Conservation (phyloP, 2,797 vertebrate species). For the Basileuterus tristriatus region DNA sequence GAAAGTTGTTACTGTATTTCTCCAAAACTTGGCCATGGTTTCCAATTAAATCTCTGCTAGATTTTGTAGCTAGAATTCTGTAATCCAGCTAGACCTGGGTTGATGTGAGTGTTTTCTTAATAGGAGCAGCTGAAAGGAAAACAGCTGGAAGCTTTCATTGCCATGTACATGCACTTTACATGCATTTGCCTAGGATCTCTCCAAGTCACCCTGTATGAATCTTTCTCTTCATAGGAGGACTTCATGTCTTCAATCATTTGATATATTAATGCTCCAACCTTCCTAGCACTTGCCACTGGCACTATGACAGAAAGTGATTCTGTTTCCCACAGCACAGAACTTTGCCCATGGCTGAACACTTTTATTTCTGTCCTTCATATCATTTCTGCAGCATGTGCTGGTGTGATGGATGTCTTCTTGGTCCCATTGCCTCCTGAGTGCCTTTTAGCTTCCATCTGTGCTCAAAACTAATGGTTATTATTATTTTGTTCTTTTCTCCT, state of each 20-base stretch:
- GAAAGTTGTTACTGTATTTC: not conserved
- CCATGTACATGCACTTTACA: not conserved
- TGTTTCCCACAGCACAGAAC: not conserved
- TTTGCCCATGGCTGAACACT: slow-evolving; percentile 19
- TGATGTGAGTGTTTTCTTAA: not conserved
- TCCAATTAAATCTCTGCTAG: not conserved
- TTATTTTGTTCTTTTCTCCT: not conserved
- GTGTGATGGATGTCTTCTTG: slow-evolving; percentile 13
- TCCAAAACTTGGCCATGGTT: not conserved
- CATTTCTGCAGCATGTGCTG: not conserved
- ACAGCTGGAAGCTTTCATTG: not conserved
- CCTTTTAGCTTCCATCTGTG: slow-evolving; percentile 7
- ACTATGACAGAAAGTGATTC: not conserved
- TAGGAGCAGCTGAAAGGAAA: not conserved
- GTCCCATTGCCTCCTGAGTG: not conserved
- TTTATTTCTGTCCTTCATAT: slow-evolving; percentile 32
- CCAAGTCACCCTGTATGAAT: not conserved
- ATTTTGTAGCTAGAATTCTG: not conserved
- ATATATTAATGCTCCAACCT: not conserved
- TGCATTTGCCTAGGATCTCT: not conserved
- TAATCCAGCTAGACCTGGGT: not conserved
- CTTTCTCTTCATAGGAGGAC: not conserved
- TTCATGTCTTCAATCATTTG: slow-evolving; percentile 25
- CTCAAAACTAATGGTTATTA: not conserved
- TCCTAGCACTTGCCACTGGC: not conserved